phyloP scores from a whole-genome alignment of 1,140 invertebrate species.

The Musca vetustissima region DNA sequence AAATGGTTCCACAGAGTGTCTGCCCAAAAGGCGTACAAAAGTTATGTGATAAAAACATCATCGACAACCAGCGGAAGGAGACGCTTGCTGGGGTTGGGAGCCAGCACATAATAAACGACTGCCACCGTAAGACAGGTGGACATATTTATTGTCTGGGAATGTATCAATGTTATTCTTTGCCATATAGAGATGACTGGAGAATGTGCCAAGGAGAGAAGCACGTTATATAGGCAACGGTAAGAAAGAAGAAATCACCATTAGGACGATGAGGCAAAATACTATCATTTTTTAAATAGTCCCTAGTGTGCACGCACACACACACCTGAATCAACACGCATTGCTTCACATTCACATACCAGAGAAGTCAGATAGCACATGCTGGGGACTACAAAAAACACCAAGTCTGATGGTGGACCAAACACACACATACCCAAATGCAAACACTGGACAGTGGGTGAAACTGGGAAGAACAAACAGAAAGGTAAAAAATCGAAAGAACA shows the following conservation, averaged over 20 bases:
- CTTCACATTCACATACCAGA: not conserved
- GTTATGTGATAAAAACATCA: slow-evolving; percentile 3
- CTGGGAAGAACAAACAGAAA: not conserved
- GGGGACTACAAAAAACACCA: not conserved
- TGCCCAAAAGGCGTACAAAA: not conserved
- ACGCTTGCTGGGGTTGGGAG: not conserved
- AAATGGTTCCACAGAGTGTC: not conserved
- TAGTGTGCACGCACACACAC: not conserved
- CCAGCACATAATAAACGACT: not conserved
- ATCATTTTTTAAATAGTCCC: slow-evolving; percentile 20
- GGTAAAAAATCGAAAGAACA: slow-evolving; percentile 7
- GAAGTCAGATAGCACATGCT: slow-evolving; percentile 12
- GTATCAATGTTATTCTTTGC: slow-evolving; percentile 9
- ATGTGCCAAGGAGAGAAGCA: not conserved
- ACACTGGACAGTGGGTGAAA: not conserved
- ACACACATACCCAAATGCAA: not conserved
- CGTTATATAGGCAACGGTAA: not conserved
- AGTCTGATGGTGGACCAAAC: not conserved
- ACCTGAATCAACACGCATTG: not conserved
- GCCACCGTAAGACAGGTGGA: slow-evolving; percentile 9
- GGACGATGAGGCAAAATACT: slow-evolving; percentile 10
- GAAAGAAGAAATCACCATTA: not conserved
- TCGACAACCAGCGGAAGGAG: not conserved
- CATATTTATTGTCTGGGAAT: slow-evolving; percentile 9
- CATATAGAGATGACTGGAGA: not conserved